Conservation (phyloP, 2,113 vertebrate species). For the Meleagris gallopavo region DNA sequence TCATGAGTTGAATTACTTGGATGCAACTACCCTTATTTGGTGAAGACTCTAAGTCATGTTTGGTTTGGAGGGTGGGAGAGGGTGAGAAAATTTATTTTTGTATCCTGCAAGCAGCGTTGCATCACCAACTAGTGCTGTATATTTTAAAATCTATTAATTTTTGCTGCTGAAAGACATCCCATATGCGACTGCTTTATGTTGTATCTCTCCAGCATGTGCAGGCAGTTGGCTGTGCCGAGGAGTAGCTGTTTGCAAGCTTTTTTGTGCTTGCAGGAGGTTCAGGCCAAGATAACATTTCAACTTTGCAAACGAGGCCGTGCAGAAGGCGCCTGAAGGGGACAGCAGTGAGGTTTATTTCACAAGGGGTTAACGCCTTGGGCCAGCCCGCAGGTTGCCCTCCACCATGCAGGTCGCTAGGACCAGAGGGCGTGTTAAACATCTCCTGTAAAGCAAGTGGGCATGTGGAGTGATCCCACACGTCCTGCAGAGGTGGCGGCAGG, state of each 20-base stretch:
- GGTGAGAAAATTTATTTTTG: conserved; percentile 28
- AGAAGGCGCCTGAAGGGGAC: not conserved
- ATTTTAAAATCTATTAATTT: conserved; percentile 25
- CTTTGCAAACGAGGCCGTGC: rapidly evolving
- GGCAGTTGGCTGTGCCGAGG: not conserved
- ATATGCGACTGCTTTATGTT: not conserved
- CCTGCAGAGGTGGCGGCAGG: conserved; percentile 63
- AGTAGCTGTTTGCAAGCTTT: not conserved
- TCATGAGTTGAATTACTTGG: not conserved
- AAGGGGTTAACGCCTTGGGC: not conserved
- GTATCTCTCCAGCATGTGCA: rapidly evolving
- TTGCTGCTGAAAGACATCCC: not conserved
- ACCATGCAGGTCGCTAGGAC: not conserved
- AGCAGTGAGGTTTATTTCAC: rapidly evolving
- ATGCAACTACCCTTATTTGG: not conserved
- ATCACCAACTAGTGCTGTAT: not conserved
- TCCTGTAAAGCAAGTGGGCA: not conserved
- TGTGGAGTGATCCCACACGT: conserved; percentile 64
- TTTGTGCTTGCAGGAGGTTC: rapidly evolving
- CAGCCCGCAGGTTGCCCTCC: not conserved
- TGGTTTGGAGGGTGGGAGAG: conserved; percentile 8
- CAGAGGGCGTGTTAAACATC: not conserved
- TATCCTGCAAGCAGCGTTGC: not conserved
- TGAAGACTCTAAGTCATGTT: not conserved
- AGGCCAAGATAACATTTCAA: not conserved